These are phyloP conservation scores for Yponomeuta plumbellus DNA, from an alignment of 2,888 invertebrate genomes.

Conservation along the genomic window DNA sequence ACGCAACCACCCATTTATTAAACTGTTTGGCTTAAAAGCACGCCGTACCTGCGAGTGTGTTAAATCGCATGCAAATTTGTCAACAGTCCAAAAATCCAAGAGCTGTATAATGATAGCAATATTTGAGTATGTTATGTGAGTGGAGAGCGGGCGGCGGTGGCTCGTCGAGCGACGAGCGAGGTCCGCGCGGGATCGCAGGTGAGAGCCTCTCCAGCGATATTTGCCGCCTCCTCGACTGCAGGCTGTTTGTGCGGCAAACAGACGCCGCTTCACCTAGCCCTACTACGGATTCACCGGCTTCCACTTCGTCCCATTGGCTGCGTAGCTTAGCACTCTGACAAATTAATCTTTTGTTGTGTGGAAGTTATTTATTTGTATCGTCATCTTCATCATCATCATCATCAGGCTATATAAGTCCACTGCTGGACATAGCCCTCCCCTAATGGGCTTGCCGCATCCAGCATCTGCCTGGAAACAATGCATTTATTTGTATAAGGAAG, in stretches of 20 bases:
- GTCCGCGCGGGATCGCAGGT: constrained; percentile 41
- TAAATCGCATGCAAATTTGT: not conserved
- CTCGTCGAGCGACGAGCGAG: constrained; percentile 20
- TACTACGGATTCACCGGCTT: constrained; percentile 5
- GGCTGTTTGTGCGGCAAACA: constrained; percentile 61
- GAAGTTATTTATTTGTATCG: no score
- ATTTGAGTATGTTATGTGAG: constrained; percentile 44
- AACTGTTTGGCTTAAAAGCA: not conserved
- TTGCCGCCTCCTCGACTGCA: constrained; percentile 55
- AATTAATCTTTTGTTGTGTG: no score
- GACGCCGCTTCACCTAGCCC: constrained; percentile 25
- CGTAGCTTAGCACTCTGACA: no score
- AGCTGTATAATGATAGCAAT: constrained; percentile 36
- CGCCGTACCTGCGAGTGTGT: not conserved
- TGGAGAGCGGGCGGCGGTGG: constrained; percentile 30
- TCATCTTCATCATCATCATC: no score
- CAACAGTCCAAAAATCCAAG: not conserved
- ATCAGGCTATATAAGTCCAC: no score
- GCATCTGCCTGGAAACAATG: no score
- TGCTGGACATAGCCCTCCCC: no score
- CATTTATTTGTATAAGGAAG: no score
- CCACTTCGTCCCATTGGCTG: not conserved
- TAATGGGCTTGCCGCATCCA: no score
- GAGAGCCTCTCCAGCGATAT: constrained; percentile 58
- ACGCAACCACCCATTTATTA: not conserved